phyloP scores from a whole-genome alignment of 2,888 invertebrate species.

The Mechanitis messenoides region DNA sequence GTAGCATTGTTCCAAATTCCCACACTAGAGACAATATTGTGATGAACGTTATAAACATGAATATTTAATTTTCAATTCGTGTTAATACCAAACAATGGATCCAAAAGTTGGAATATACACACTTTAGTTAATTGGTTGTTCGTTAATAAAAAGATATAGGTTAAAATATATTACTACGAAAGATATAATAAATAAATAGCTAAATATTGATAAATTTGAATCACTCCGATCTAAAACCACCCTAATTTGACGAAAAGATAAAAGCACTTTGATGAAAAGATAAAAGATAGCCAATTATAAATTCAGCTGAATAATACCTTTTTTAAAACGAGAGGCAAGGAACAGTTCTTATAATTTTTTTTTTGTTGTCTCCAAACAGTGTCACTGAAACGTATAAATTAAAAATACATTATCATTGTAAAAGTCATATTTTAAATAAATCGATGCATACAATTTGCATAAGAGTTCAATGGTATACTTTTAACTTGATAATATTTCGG shows the following conservation, averaged over 20 bases:
- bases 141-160: neutral
- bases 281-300: conserved; percentile 4
- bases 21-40: too few relatives aligned
- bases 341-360: too few relatives aligned
- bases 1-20: too few relatives aligned
- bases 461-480: too few relatives aligned
- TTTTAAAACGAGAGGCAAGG: neutral
- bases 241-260: too few relatives aligned
- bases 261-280: neutral
- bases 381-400: too few relatives aligned
- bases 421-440: too few relatives aligned
- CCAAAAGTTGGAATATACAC: neutral
- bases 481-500: too few relatives aligned
- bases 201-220: neutral
- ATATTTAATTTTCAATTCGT: neutral
- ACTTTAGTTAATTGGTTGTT: neutral
- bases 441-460: too few relatives aligned
- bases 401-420: too few relatives aligned
- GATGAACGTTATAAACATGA: neutral
- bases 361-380: too few relatives aligned
- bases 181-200: neutral
- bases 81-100: neutral
- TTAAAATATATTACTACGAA: neutral
- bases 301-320: neutral
- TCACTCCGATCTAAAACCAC: too few relatives aligned